Evolutionary conservation across 1,140 invertebrate species (phyloP).

Genomic region (Pristionchus pacificus): DNA sequence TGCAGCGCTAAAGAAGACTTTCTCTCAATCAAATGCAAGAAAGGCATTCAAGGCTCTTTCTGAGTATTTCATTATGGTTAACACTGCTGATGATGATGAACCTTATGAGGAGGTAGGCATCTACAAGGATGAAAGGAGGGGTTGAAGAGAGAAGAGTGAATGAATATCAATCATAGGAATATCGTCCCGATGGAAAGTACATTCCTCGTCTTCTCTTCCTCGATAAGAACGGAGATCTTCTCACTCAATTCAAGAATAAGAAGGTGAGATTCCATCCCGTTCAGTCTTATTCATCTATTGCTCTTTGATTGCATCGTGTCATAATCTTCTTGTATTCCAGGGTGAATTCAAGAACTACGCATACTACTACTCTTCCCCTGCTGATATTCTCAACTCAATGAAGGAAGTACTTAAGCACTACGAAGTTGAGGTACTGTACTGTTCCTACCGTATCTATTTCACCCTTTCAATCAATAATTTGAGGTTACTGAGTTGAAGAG

Average conservation of each 20-base stretch:
- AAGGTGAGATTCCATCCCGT: slow-evolving; percentile 24
- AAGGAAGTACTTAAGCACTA: slow-evolving; percentile 52
- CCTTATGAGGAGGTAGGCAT: slow-evolving; percentile 53
- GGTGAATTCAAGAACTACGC: slow-evolving; percentile 58
- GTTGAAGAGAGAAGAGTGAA: no score
- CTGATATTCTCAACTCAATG: slow-evolving; percentile 56
- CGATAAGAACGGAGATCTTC: slow-evolving; percentile 37
- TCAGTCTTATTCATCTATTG: neutral
- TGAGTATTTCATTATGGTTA: slow-evolving; percentile 57
- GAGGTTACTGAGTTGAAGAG: slow-evolving; percentile 46
- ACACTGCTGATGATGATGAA: slow-evolving; percentile 56
- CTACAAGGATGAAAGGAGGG: neutral
- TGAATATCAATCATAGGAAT: no score
- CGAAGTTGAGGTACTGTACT: slow-evolving; percentile 40
- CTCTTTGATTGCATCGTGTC: no score
- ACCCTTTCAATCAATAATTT: neutral
- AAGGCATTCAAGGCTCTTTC: slow-evolving; percentile 56
- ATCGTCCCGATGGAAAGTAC: slow-evolving; percentile 49
- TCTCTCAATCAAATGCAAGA: slow-evolving; percentile 56
- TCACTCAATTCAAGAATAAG: slow-evolving; percentile 51
- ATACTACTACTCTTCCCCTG: slow-evolving; percentile 55
- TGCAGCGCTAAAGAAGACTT: slow-evolving; percentile 55
- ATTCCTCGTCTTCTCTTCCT: slow-evolving; percentile 56
- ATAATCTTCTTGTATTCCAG: neutral
- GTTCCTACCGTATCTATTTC: neutral